Evolutionary conservation across 2,113 vertebrate species (phyloP), one percentile per base, ranked within the genome.

Genomic region (Dromaius novaehollandiae): DNA sequence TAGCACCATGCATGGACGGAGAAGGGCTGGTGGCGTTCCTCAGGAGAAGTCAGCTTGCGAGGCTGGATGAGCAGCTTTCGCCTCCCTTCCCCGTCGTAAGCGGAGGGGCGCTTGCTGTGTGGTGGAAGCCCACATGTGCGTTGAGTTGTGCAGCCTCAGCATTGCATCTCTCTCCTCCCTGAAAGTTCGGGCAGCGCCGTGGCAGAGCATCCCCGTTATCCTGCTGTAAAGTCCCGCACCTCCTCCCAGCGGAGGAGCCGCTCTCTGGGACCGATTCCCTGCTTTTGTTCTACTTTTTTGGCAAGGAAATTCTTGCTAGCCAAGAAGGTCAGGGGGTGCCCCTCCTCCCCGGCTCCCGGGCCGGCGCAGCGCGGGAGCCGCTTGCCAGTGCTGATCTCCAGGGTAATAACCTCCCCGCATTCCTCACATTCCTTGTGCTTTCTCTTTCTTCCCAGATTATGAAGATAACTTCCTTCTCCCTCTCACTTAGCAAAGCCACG

Each of bases 401-500:
- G 50, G 96, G 97, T 93, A 95, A 93, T 97, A 95, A 96, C 93
- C 96, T 95, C 89, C 75, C 68, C 5, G 9, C 94, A 96, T 97
- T 97, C 95, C 85, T 96, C 17, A 10, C 94, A 97, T 96, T 97
- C 95, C 34, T 97, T 11, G 75, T 81, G 89, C 95, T 94, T 95
- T 96, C 93, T 95, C 95, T 96, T 97, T 97, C 95, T 95, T 93
- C 86, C 58, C 93, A 97, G 95, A 97, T 96, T 96, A 95, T 95
- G 91, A 94, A 96, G 95, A 94, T 95, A 95, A 95, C 93, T 97
- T 96, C 95, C 93, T 95, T 93, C 93, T 96, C 88, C 89, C 81
- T 46, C 92, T 89, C 92, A 92, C 92, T 86, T 84, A 96, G 88
- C 82, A 84, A 80, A 95, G 11, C 0, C 0, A 82, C 38, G 63